phyloP scores from a whole-genome alignment of 1,140 invertebrate genomes.

The Aphis craccivora region DNA sequence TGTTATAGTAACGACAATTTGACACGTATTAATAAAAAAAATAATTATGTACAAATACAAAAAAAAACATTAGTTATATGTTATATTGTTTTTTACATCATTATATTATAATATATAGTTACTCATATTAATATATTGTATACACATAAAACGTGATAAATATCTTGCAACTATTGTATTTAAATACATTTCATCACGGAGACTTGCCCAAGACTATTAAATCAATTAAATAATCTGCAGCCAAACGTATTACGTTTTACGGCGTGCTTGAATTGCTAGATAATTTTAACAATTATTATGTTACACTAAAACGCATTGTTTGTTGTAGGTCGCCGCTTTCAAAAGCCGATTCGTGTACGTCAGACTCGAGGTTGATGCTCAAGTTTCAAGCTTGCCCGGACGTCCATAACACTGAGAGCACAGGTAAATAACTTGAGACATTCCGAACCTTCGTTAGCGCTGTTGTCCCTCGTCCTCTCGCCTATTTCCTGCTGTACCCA shows the following conservation, averaged over 20 bases:
- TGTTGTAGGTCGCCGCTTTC: constrained; percentile 71
- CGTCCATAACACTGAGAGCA: constrained; percentile 67
- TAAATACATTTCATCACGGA: background rate
- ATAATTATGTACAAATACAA: background rate
- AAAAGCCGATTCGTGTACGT: constrained; percentile 82
- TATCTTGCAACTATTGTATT: background rate
- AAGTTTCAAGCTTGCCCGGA: constrained; percentile 92
- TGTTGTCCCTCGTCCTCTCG: background rate
- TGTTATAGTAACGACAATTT: too few species aligned
- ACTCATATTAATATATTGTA: background rate
- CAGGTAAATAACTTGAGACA: constrained; percentile 65
- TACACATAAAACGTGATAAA: background rate
- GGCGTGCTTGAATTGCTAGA: background rate
- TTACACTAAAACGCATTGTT: background rate
- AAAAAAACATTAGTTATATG: background rate
- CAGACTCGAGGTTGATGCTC: constrained; percentile 80
- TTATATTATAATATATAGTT: too few species aligned
- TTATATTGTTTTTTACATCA: background rate
- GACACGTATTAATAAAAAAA: background rate
- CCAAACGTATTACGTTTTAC: background rate
- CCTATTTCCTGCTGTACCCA: background rate
- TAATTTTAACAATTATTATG: background rate
- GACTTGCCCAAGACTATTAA: background rate
- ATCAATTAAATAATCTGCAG: background rate
- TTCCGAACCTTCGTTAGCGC: constrained; percentile 8